Evolutionary conservation across 1,140 invertebrate species (phyloP), one percentile per base, ranked within the genome.

Genomic region (Drosophila ambigua): DNA sequence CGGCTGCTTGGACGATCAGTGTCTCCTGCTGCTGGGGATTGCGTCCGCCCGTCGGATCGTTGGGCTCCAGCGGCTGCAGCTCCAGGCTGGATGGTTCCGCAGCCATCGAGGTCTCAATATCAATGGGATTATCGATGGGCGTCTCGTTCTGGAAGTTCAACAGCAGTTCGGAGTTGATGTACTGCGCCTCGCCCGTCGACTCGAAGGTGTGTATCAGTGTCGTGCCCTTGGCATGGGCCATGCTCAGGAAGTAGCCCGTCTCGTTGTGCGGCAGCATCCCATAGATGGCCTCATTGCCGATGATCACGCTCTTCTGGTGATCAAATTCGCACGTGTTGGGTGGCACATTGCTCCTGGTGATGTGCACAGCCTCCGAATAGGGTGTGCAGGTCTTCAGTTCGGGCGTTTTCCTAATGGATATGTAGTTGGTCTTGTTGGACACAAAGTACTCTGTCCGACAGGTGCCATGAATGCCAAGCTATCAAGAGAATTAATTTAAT

Each of bases 381-480:
- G 91, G 91, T 20, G 43, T 24, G 26, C 91, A 92, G 50, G 89
- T 83, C 55, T 87, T 90, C 5, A 92, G 54, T 48, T 91, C 91
- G 0, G 91, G 91, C 5, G 89, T 92, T 23, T 92, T 92, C 5
- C 90, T 80, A 50, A 92, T 89, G 28, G 87, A 84, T 39, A 92
- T 89, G 41, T 91, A 79, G 68, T 90, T 91, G 13, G 88, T 91
- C 49, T 85, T 91, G 57, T 92, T 92, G 13, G 90, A 89, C 13
- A 92, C 79, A 48, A 91, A 92, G 64, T 92, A 92, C 57, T 92
- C 91, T 1, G 91, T 92, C 39, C 78, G 77, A 53, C 91, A 92
- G 60, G 84, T 75, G 44, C 91, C 91, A 35, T 91, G 85, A 11
- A 92, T 90, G 8, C 91, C 91, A 7, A 77, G 83, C 91, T 92